Evolutionary conservation across 2,113 vertebrate genomes (phyloP).

Genomic region (Clarias batrachus): DNA sequence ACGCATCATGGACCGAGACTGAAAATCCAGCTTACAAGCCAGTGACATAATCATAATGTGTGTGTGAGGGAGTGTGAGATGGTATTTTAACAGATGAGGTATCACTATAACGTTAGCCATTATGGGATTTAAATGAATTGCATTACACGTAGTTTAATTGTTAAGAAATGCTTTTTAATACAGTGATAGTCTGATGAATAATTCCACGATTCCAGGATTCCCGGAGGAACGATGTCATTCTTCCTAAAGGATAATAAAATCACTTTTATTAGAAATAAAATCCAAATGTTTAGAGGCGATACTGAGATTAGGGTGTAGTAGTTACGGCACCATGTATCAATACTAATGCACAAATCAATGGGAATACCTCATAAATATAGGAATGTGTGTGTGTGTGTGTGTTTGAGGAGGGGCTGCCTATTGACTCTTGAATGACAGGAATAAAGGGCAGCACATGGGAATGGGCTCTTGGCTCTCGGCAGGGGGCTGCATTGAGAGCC

Average conservation of each 20-base stretch:
- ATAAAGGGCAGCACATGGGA: conserved; percentile 67
- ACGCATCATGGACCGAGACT: background rate
- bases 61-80: background rate
- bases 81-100: background rate
- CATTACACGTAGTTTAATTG: background rate
- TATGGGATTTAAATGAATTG: background rate
- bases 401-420: conserved; percentile 39
- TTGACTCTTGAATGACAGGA: conserved; percentile 54
- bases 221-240: background rate
- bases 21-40: background rate
- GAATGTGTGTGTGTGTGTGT: conserved; percentile 32
- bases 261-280: background rate
- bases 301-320: background rate
- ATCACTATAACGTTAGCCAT: background rate
- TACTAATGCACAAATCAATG: conserved; percentile 4
- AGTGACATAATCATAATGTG: background rate
- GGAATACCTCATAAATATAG: conserved; percentile 1
- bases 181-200: background rate
- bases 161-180: background rate
- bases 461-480: conserved; percentile 55
- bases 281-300: background rate
- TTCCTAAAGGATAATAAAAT: background rate
- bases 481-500: conserved; percentile 65
- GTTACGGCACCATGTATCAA: background rate
- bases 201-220: background rate